Conservation (phyloP, 1,140 invertebrate species). For the Atta texana region DNA sequence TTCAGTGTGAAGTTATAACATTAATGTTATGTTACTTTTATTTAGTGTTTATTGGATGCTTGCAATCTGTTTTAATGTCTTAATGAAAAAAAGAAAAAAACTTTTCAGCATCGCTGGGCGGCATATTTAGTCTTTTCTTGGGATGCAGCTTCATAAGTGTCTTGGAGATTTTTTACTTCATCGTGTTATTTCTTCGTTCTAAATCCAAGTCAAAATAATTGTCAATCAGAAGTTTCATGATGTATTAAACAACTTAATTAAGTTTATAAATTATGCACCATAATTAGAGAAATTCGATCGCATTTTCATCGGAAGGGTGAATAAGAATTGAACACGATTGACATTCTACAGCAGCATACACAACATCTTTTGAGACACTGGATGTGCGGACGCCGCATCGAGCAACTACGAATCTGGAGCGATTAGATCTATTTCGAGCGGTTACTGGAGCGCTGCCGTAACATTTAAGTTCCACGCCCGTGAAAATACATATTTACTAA, state of each 20-base stretch:
- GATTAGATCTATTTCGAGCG: constrained; percentile 74
- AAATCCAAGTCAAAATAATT: constrained; percentile 26
- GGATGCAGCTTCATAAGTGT: constrained; percentile 72
- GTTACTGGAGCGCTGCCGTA: constrained; percentile 68
- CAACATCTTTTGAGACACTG: neutral
- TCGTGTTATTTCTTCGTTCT: constrained; percentile 11
- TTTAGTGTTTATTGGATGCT: too few relatives aligned
- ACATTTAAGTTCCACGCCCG: constrained; percentile 39
- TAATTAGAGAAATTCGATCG: neutral
- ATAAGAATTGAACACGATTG: neutral
- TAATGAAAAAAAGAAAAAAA: constrained; percentile 13
- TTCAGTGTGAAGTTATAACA: too few relatives aligned
- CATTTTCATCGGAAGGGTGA: neutral
- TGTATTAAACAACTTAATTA: neutral
- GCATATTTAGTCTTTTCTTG: constrained; percentile 73
- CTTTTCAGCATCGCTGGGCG: constrained; percentile 70
- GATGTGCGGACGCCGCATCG: neutral
- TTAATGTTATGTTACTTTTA: too few relatives aligned
- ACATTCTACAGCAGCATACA: neutral
- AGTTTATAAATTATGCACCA: neutral
- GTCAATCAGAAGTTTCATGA: neutral
- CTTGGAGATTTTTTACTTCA: constrained; percentile 68
- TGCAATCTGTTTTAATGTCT: neutral
- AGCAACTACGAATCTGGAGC: constrained; percentile 61
- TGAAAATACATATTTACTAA: constrained; percentile 68